Conservation (phyloP, 2,888 invertebrate species). For the Drosophila putrida region DNA sequence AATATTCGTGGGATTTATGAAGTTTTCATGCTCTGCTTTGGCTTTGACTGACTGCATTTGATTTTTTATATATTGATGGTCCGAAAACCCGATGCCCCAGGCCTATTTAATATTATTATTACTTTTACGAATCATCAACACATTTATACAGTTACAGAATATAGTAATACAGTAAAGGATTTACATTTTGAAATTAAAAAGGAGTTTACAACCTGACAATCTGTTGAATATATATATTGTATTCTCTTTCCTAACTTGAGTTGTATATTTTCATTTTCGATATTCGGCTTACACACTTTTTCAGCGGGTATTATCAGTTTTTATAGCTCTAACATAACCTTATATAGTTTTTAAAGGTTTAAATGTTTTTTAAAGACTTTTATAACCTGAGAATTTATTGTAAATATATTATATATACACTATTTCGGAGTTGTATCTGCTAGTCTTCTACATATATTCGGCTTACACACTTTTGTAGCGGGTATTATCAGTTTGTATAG, state of each 20-base stretch:
- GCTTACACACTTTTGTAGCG: too few relatives aligned
- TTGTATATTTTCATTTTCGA: too few relatives aligned
- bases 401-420: too few relatives aligned
- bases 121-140: conserved; percentile 20
- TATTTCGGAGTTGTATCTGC: too few relatives aligned
- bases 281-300: too few relatives aligned
- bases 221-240: too few relatives aligned
- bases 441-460: too few relatives aligned
- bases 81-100: neutral
- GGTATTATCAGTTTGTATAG: neutral
- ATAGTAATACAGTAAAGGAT: neutral
- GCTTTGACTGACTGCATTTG: conserved; percentile 13
- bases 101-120: neutral
- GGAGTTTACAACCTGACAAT: neutral
- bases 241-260: too few relatives aligned
- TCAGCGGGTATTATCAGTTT: too few relatives aligned
- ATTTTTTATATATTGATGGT: conserved; percentile 11
- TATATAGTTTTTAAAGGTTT: too few relatives aligned
- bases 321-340: too few relatives aligned
- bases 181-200: neutral
- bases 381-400: neutral
- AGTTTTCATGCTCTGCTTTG: conserved; percentile 8
- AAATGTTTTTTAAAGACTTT: too few relatives aligned
- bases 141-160: conserved; percentile 11
- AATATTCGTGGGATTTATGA: conserved; percentile 13